These are phyloP conservation scores for Heliconius cydno DNA, from an alignment of 2,888 invertebrate species.

Conservation along the genomic window DNA sequence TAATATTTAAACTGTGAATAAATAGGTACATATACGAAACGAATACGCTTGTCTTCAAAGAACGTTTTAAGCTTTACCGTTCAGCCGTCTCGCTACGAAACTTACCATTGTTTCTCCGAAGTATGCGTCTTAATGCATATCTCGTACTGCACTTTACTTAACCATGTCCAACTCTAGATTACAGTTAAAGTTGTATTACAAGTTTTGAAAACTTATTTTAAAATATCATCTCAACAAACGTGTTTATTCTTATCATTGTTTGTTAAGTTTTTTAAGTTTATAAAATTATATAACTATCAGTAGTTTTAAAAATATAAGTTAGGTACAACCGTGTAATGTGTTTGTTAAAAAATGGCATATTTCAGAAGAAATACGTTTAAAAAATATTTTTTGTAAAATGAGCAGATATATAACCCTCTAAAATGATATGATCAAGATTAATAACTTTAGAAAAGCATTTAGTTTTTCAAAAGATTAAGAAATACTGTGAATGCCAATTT, in stretches of 20 bases:
- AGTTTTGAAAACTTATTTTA: conserved; percentile 10
- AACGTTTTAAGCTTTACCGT: conserved; percentile 45
- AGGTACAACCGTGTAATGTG: too few relatives aligned
- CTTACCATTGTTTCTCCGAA: conserved; percentile 68
- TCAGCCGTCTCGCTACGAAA: conserved; percentile 51
- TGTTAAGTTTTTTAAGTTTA: neutral
- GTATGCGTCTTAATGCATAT: conserved; percentile 57
- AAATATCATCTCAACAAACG: conserved; percentile 38
- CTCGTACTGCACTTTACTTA: conserved; percentile 58
- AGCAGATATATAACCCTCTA: neutral
- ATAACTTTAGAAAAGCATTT: conserved; percentile 26
- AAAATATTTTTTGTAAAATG: neutral
- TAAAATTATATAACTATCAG: neutral
- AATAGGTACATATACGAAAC: conserved; percentile 12
- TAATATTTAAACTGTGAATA: neutral
- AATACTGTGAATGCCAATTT: conserved; percentile 70
- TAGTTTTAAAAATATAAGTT: too few relatives aligned
- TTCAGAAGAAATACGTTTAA: neutral
- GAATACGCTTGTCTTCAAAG: conserved; percentile 52
- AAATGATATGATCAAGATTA: conserved; percentile 21
- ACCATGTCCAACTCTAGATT: conserved; percentile 66
- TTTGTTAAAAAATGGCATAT: too few relatives aligned
- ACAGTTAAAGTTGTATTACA: conserved; percentile 33
- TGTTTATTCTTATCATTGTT: neutral
- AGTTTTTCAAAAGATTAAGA: conserved; percentile 68